Evolutionary conservation across 2,113 vertebrate species (phyloP), one percentile per base, ranked within the genome.

Genomic region (Amphiprion percula): DNA sequence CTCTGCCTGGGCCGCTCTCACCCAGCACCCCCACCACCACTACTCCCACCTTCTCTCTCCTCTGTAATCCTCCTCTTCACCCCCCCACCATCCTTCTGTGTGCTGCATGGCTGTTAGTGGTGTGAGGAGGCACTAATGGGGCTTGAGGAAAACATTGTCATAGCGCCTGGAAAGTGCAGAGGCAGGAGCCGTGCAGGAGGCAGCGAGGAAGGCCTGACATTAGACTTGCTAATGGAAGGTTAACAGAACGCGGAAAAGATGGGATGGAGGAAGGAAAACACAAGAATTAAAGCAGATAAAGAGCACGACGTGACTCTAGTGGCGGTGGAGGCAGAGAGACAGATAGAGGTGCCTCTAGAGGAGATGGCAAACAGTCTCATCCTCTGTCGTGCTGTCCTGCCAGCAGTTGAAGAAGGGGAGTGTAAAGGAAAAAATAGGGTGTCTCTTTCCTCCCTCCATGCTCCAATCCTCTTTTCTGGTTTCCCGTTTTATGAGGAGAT

Each of bases 101-200:
- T 80, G 72, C 80, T 74, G 88, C 83, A 87, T 87, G 87, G 88
- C 86, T 89, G 86, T 89, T 87, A 83, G 85, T 73, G 80, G 78
- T 88, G 81, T 86, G 89, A 83, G 80, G 71, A 88, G 78, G 54
- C 68, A 80, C 76, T 86, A 90, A 90, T 86, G 86, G 81, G 58
- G 83, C 85, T 90, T 83, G 68, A 83, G 86, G 66, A 91, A 89
- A 89, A 86, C 87, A 90, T 89, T 88, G 90, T 87, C 87, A 88
- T 74, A 72, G 83, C 67, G 84, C 89, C 88, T 90, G 75, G 85
- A 92, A 92, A 92, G 85, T 52, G 24, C 70, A 79, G 73, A 89
- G 84, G 69, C n/a, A 47, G 68, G 68, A 87, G 85, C 73, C 75
- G 30, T 73, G 64, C 75, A 67, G 54, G 75, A 92, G 71, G 82